A percentile compares a stretch with the other conserved stretches of the same genome.
These are phyloP conservation scores for Diaperis boleti DNA, from an alignment of 2,888 invertebrate species.

Conservation along the genomic window DNA sequence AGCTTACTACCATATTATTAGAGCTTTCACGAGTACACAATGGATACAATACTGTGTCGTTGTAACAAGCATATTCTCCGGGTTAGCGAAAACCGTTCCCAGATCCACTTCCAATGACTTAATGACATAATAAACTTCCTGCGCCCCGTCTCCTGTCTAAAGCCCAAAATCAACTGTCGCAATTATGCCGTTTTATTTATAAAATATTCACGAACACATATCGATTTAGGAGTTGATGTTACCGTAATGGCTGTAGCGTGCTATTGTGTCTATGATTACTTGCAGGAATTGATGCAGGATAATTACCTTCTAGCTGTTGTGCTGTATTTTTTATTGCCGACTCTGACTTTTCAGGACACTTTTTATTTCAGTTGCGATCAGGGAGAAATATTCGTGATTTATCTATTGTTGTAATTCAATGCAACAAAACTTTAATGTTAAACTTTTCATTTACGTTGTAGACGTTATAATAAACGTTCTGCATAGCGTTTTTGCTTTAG, in stretches of 20 bases:
- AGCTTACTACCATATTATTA: slow-evolving; percentile 45
- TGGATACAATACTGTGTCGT: slow-evolving; percentile 43
- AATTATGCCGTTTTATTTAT: slow-evolving; percentile 20
- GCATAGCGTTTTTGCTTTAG: too few species aligned
- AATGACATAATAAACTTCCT: slow-evolving; percentile 46
- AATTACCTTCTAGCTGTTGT: slow-evolving; percentile 7
- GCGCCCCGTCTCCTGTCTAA: slow-evolving; percentile 11
- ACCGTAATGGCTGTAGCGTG: slow-evolving; percentile 9
- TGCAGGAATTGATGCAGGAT: slow-evolving; percentile 15
- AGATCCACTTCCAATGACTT: slow-evolving; percentile 44
- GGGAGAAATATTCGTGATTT: not conserved
- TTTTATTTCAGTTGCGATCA: not conserved
- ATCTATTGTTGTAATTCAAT: too few species aligned
- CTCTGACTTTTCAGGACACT: not conserved
- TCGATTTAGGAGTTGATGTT: slow-evolving; percentile 12
- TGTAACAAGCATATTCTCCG: slow-evolving; percentile 41
- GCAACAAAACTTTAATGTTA: too few species aligned
- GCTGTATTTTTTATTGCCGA: slow-evolving; percentile 7
- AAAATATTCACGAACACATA: slow-evolving; percentile 9
- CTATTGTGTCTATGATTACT: slow-evolving; percentile 12
- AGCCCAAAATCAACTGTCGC: slow-evolving; percentile 6
- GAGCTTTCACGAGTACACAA: slow-evolving; percentile 44
- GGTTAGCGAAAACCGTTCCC: slow-evolving; percentile 42
- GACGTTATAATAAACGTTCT: too few species aligned
- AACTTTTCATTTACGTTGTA: too few species aligned